Conservation (phyloP, 2,797 vertebrate species). For the Smutsia gigantea region DNA sequence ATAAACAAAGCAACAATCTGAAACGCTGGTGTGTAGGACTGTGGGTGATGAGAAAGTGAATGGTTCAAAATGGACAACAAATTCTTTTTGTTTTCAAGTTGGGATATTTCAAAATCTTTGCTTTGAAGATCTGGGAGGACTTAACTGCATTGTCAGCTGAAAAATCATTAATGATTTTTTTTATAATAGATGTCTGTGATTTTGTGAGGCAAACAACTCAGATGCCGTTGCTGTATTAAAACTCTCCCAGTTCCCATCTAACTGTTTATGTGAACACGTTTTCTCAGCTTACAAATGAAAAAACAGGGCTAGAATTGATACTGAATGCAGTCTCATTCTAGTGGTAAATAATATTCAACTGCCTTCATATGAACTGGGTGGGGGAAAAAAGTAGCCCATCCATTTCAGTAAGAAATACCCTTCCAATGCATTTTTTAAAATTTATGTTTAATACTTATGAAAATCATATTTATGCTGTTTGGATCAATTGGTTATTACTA, state of each 20-base stretch:
- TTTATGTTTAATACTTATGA: neutral
- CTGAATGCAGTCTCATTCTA: neutral
- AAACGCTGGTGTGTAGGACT: neutral
- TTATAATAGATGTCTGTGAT: neutral
- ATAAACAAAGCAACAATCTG: neutral
- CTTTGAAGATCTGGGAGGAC: neutral
- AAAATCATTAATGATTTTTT: conserved; percentile 17
- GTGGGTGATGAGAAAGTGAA: neutral
- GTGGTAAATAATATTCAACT: neutral
- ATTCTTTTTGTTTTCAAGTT: neutral
- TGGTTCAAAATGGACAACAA: neutral
- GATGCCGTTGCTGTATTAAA: neutral
- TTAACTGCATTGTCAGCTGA: neutral
- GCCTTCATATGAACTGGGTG: neutral
- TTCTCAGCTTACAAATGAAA: conserved; percentile 10
- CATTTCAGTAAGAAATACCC: neutral
- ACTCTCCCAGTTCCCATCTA: neutral
- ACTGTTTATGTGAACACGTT: neutral
- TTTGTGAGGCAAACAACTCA: neutral
- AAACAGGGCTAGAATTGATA: neutral
- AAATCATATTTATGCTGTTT: neutral
- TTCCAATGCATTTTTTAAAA: neutral
- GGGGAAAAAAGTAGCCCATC: neutral
- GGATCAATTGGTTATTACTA: neutral
- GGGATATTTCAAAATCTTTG: neutral